Conservation (phyloP, 2,113 vertebrate genomes). For the Siniperca knerii region DNA sequence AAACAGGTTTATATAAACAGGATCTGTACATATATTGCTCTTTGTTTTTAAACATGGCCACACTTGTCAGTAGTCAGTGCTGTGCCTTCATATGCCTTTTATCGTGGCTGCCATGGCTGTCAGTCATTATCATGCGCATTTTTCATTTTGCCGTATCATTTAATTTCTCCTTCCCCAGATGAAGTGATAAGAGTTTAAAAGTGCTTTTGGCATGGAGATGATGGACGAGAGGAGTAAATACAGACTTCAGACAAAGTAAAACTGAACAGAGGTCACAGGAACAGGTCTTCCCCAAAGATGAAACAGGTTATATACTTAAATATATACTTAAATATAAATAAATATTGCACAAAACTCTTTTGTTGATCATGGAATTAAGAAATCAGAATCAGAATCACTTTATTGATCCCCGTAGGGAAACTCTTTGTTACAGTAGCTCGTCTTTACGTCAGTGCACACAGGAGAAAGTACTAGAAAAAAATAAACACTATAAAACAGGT, state of each 20-base stretch:
- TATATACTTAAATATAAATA: not conserved
- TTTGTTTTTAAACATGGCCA: slow-evolving; percentile 17
- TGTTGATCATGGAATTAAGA: slow-evolving; percentile 37
- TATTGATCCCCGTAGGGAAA: too few species aligned
- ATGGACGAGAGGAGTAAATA: slow-evolving; percentile 57
- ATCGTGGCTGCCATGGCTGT: slow-evolving; percentile 20
- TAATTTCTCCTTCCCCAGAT: slow-evolving; percentile 52
- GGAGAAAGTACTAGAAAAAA: too few species aligned
- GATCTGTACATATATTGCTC: slow-evolving; percentile 35
- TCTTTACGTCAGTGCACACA: too few species aligned
- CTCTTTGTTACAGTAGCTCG: too few species aligned
- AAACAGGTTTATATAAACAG: slow-evolving; percentile 22
- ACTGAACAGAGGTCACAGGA: slow-evolving; percentile 27
- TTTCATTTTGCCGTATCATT: slow-evolving; percentile 45
- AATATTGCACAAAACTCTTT: slow-evolving; percentile 19
- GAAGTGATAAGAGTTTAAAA: slow-evolving; percentile 68
- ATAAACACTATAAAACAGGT: too few species aligned
- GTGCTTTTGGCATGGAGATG: slow-evolving; percentile 54
- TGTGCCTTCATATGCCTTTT: slow-evolving; percentile 39
- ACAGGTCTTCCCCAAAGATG: slow-evolving; percentile 24
- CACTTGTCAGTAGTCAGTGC: slow-evolving; percentile 31
- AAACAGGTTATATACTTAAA: slow-evolving; percentile 13
- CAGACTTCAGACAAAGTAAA: slow-evolving; percentile 50
- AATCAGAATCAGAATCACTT: too few species aligned
- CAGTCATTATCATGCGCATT: slow-evolving; percentile 58